Evolutionary conservation across 2,888 invertebrate species (phyloP), one percentile per base, ranked within the genome.

Genomic region (Nematopogon swammerdamellus): DNA sequence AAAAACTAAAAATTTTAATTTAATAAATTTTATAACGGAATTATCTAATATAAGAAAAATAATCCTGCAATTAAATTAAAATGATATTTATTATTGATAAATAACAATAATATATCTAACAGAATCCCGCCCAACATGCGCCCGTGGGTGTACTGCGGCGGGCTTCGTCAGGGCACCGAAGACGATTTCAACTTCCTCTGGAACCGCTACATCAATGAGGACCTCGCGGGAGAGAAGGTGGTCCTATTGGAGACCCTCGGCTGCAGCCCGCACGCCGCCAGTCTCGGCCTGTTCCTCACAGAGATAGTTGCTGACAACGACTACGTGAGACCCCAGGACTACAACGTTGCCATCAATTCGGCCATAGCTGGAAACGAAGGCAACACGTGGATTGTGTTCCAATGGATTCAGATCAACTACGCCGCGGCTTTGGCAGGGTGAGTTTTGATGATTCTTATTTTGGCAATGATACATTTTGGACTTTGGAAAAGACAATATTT

Each of bases 81-180:
- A n/a, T n/a, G n/a, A n/a, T n/a, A n/a, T n/a, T n/a, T n/a, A n/a
- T n/a, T n/a, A n/a, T n/a, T n/a, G n/a, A n/a, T n/a, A n/a, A n/a
- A n/a, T n/a, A n/a, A n/a, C n/a, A n/a, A n/a, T n/a, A n/a, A n/a
- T n/a, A n/a, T n/a, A n/a, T n/a, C n/a, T n/a, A n/a, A n/a, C 53
- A 75, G 74, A 8, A 52, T 75, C 10, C 65, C 67, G 25, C 60
- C 77, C 1, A 79, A 79, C 51, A 67, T 91, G 59, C 85, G 89
- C 48, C 71, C 82, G 4, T 82, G 85, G 50, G 88, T 92, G 6
- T 93, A 91, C 68, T 93, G 93, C 63, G 81, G 80, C 14, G 90
- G 85, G 14, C 72, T 94, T 2, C 82, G 84, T 19, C 64, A 83
- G 48, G 91, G 89, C 0, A 72, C 67, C 1, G 67, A 72, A 18